Conservation (phyloP, 2,113 vertebrate species). For the Myxocyprinus asiaticus region DNA sequence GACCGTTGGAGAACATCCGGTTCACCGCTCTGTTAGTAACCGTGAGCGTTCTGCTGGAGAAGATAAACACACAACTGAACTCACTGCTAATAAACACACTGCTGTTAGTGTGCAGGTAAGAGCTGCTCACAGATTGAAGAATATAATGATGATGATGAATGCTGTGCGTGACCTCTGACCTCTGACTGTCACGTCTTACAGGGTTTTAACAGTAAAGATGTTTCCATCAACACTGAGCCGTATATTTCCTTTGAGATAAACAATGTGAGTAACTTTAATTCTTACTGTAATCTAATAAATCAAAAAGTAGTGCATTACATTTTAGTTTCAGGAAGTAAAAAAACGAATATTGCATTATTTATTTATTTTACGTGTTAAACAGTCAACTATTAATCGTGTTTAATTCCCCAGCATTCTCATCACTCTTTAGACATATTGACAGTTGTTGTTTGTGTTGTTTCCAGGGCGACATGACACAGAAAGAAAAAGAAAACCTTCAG, state of each 20-base stretch:
- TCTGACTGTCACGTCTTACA: constrained; percentile 51
- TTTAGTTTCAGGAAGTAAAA: too few relatives aligned
- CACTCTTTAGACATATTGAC: too few relatives aligned
- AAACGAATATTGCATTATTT: too few relatives aligned
- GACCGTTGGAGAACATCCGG: not conserved
- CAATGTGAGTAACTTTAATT: constrained; percentile 75
- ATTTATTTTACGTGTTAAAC: too few relatives aligned
- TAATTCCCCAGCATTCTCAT: too few relatives aligned
- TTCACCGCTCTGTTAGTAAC: too few relatives aligned
- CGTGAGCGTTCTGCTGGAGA: not conserved
- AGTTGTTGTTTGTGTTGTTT: not conserved
- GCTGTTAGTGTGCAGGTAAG: constrained; percentile 64
- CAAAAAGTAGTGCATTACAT: too few relatives aligned
- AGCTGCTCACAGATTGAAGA: not conserved
- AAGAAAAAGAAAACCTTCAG: constrained; percentile 72
- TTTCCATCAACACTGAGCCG: constrained; percentile 84
- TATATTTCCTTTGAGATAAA: constrained; percentile 77
- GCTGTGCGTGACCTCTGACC: not conserved
- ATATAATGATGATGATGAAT: not conserved
- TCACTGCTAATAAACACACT: constrained; percentile 16
- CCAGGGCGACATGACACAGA: constrained; percentile 82
- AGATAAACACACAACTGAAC: not conserved
- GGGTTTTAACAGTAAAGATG: constrained; percentile 67
- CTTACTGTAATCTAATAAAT: too few relatives aligned
- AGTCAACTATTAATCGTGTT: too few relatives aligned